These are phyloP conservation scores for Scaptomyza polygonia DNA, from an alignment of 2,888 invertebrate species.

Conservation along the genomic window DNA sequence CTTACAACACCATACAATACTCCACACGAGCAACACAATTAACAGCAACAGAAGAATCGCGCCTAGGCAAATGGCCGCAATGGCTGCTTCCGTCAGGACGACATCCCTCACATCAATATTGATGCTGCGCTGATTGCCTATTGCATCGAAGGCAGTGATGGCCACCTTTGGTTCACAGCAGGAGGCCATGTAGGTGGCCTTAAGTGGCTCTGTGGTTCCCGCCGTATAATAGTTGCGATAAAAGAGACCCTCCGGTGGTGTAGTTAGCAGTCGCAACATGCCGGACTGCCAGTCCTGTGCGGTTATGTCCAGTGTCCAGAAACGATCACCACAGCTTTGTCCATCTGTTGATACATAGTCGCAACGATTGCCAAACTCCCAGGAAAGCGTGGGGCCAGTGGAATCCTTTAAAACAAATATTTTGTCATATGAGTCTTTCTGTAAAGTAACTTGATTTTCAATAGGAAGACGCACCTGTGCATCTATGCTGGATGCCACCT, in stretches of 20 bases:
- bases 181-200: constrained; percentile 88
- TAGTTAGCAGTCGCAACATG: constrained; percentile 86
- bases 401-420: constrained; percentile 83
- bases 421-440: neutral
- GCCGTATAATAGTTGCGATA: constrained; percentile 88
- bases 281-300: constrained; percentile 89
- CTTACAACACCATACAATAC: constrained; percentile 87
- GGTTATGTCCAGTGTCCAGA: constrained; percentile 89
- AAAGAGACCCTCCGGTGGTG: constrained; percentile 86
- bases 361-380: constrained; percentile 88
- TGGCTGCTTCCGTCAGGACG: constrained; percentile 84
- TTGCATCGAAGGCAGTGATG: constrained; percentile 88
- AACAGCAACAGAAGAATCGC: constrained; percentile 87
- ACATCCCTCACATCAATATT: constrained; percentile 87
- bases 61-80: constrained; percentile 90
- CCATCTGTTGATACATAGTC: constrained; percentile 83
- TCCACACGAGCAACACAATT: constrained; percentile 86
- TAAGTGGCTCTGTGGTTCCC: constrained; percentile 88
- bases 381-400: constrained; percentile 86
- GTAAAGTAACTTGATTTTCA: neutral
- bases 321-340: constrained; percentile 87
- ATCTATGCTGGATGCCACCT: constrained; percentile 82
- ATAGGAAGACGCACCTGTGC: constrained; percentile 66
- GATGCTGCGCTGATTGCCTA: constrained; percentile 88
- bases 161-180: constrained; percentile 90